Evolutionary conservation across 1,140 invertebrate species (phyloP), one percentile per base, ranked within the genome.

Genomic region (Hylaeus anthracinus): DNA sequence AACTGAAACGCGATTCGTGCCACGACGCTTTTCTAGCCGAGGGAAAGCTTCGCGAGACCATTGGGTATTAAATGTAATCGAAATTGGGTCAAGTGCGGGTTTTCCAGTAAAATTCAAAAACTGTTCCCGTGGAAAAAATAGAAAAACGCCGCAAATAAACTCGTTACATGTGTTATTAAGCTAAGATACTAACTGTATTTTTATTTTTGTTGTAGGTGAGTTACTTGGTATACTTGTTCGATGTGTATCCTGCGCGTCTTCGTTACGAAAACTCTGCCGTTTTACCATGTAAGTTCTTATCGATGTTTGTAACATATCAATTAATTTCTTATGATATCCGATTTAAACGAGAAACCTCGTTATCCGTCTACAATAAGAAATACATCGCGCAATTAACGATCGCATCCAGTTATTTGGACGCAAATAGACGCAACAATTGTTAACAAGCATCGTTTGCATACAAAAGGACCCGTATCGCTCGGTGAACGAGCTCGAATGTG

Each of bases 151-250:
- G 26, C 26, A 26, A 26, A 45, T 5, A 45, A 45, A 45, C 43
- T 45, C 5, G 43, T 45, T 45, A 45, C 5, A 3, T 2, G 43
- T 45, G 5, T 45, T 1, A 5, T 5, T 26, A 26, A 26, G 26
- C 26, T 26, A 26, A 5, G 9, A 12, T 66, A 55, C 12, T 64
- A 74, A 78, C 45, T 58, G 56, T 39, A 60, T 79, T 0, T 26
- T 72, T 53, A 66, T 51, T 39, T 74, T 51, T 83, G 55, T 87
- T 87, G 8, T 82, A 87, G 86, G 86, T 88, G 82, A 88, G 86
- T 86, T 64, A n/a, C 60, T 65, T 55, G 51, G 72, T 71, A 63
- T 61, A 73, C 5, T 15, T 72, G 43, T 55, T 64, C 70, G n/a
- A 51, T 45, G n/a, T 58, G 26, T 56, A 26, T 69, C 12, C 12